These are phyloP conservation scores for Enteromius afrohamiltoni DNA, from an alignment of 2,797 vertebrate genomes.

Conservation along the genomic window DNA sequence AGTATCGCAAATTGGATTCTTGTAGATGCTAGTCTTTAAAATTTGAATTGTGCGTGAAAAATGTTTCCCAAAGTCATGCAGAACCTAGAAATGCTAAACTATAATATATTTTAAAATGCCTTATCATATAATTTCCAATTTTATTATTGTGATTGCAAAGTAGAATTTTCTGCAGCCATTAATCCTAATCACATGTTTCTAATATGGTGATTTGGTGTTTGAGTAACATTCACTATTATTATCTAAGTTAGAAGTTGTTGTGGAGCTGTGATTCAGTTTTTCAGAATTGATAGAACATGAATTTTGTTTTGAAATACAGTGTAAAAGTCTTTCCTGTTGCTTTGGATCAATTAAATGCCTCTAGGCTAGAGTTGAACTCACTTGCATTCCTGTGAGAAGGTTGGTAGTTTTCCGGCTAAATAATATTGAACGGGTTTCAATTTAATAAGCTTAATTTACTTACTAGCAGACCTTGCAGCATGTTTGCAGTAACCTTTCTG, in stretches of 20 bases:
- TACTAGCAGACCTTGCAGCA: not conserved
- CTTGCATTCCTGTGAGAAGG: not conserved
- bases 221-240: not conserved
- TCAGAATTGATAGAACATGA: not conserved
- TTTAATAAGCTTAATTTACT: conserved; percentile 1
- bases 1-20: not conserved
- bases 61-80: not conserved
- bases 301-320: not conserved
- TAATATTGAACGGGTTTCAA: not conserved
- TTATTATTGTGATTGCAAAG: not conserved
- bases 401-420: not conserved
- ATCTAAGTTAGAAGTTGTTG: not conserved
- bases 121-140: not conserved
- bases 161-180: not conserved
- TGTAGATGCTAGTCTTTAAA: not conserved
- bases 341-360: not conserved
- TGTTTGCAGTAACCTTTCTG: not conserved
- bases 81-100: not conserved
- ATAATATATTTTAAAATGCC: not conserved
- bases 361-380: not conserved
- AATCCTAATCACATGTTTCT: not conserved
- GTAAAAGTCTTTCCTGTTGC: not conserved
- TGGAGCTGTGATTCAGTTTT: not conserved
- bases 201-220: not conserved
- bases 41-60: not conserved